Conservation (phyloP, 1,140 invertebrate species). For the Antheraea pernyi region DNA sequence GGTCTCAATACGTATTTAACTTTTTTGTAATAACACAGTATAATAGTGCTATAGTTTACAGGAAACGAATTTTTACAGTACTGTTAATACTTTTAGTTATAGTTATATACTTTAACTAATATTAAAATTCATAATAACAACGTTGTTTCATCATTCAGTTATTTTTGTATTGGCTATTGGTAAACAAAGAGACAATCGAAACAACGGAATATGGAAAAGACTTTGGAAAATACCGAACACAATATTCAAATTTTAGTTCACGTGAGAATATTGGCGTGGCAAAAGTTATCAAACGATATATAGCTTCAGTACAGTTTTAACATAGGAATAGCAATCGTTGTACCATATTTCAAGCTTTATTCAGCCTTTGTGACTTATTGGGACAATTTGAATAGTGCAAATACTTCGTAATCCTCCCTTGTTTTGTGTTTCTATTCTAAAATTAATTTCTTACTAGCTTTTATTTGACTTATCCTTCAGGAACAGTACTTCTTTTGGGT, state of each 20-base stretch:
- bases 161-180: not conserved
- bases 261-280: not conserved
- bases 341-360: not conserved
- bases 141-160: too few species aligned
- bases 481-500: too few species aligned
- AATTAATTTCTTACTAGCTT: not conserved
- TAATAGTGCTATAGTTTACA: too few species aligned
- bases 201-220: not conserved
- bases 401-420: not conserved
- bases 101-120: too few species aligned
- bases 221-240: not conserved
- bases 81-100: too few species aligned
- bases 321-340: not conserved
- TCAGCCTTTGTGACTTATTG: not conserved
- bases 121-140: too few species aligned
- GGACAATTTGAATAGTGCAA: not conserved
- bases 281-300: not conserved
- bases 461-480: not conserved
- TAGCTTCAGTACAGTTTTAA: not conserved
- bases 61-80: too few species aligned
- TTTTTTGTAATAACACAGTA: too few species aligned
- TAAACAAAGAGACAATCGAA: not conserved
- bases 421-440: not conserved
- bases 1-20: too few species aligned
- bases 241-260: not conserved